A percentile compares a stretch with the other conserved stretches of the same genome.
Conservation (phyloP, 2,888 invertebrate species). For the Cosmia pyralina region DNA sequence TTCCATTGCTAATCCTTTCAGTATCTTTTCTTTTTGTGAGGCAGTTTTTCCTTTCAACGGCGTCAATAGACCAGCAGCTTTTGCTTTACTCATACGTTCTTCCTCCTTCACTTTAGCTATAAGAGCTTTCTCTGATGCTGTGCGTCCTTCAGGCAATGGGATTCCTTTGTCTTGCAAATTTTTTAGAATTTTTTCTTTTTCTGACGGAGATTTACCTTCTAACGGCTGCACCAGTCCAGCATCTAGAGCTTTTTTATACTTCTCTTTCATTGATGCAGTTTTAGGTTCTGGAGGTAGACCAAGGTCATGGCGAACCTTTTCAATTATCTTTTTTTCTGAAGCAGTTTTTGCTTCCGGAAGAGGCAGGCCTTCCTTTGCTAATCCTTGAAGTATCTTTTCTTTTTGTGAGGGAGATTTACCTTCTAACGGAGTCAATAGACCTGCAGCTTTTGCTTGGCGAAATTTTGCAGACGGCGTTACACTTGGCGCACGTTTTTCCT, state of each 20-base stretch:
- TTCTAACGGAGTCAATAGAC: neutral
- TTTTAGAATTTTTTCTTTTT: constrained; percentile 11
- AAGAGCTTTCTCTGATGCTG: constrained; percentile 50
- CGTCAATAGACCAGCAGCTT: too few relatives aligned
- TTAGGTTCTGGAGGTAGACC: constrained; percentile 1
- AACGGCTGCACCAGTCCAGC: neutral
- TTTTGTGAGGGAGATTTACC: neutral
- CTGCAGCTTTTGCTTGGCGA: neutral
- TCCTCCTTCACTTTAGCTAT: too few relatives aligned
- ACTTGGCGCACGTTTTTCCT: neutral
- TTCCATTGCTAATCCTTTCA: too few relatives aligned
- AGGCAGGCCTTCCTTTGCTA: neutral
- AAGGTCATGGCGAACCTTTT: constrained; percentile 7
- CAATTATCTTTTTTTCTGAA: neutral
- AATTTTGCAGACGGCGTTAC: neutral
- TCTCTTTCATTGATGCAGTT: too few relatives aligned
- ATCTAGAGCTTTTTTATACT: too few relatives aligned
- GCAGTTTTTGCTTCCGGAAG: constrained; percentile 1
- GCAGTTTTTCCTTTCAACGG: too few relatives aligned
- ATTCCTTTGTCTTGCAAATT: constrained; percentile 17
- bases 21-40: too few relatives aligned
- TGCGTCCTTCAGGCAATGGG: constrained; percentile 47
- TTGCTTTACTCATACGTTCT: too few relatives aligned
- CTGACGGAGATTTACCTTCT: neutral
- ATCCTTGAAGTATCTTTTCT: constrained; percentile 3